Percentiles rank a stretch among this genome's conserved stretches.
These are phyloP conservation scores for Lepidurus packardi DNA, from an alignment of 1,140 invertebrate genomes.

Conservation along the genomic window DNA sequence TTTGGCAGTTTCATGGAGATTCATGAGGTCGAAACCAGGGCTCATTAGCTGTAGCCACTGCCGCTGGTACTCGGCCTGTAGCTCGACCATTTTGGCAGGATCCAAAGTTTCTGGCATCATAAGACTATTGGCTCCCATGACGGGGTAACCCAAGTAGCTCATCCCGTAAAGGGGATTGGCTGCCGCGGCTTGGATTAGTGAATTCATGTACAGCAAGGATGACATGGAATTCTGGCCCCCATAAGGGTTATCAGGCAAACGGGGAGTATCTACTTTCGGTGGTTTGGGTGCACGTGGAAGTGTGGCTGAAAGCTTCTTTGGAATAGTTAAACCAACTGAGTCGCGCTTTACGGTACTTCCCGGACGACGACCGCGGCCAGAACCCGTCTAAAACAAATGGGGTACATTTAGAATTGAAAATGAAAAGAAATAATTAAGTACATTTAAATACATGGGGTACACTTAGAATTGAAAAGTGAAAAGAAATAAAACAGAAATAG, in stretches of 20 bases:
- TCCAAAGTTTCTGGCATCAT: background rate
- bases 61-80: constrained; percentile 7
- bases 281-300: background rate
- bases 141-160: constrained; percentile 8
- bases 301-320: background rate
- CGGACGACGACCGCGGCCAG: background rate
- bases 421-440: background rate
- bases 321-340: background rate
- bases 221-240: background rate
- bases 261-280: background rate
- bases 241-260: background rate
- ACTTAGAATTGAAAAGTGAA: background rate
- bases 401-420: background rate
- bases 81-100: background rate
- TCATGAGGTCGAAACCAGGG: background rate
- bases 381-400: background rate
- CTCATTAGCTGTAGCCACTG: background rate
- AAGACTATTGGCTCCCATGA: background rate
- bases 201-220: background rate
- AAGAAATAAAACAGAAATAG: background rate
- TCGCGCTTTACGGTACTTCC: background rate
- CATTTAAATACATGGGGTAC: background rate
- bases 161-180: background rate
- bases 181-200: background rate
- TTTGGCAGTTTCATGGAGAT: background rate